Percentiles rank a stretch among this genome's conserved stretches.
Conservation (phyloP, 1,140 invertebrate species). For the Meloidogyne chitwoodi region DNA sequence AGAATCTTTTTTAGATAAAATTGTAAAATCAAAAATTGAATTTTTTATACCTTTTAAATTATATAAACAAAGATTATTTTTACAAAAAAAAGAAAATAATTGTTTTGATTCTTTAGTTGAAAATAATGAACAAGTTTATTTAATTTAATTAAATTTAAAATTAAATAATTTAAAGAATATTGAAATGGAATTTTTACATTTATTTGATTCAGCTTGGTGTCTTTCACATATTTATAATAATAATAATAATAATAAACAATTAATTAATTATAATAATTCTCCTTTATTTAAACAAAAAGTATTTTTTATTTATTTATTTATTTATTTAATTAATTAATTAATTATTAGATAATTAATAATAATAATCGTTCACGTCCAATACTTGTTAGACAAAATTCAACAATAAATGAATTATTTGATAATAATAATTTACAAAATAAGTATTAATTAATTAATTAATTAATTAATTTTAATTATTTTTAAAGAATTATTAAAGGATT, state of each 20-base stretch:
- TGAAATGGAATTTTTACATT: slow-evolving; percentile 35
- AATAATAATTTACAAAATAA: not conserved
- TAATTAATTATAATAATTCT: not conserved
- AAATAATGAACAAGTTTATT: slow-evolving; percentile 24
- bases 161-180: slow-evolving; percentile 21
- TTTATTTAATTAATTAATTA: not conserved
- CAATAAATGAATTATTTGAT: not conserved
- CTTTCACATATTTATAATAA: slow-evolving; percentile 6
- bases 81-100: slow-evolving; percentile 16
- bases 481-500: not conserved
- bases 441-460: not conserved
- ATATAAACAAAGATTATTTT: slow-evolving; percentile 24
- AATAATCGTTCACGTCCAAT: not conserved
- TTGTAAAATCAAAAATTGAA: slow-evolving; percentile 20
- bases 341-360: not conserved
- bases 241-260: not conserved
- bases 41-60: slow-evolving; percentile 38
- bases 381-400: not conserved
- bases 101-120: slow-evolving; percentile 28
- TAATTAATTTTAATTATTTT: not conserved
- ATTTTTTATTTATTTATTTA: not conserved
- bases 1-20: not conserved
- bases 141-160: not conserved
- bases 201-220: slow-evolving; percentile 36
- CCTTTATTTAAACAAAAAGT: not conserved